Evolutionary conservation across 2,797 vertebrate species (phyloP), one percentile per base, ranked within the genome.

Genomic region (Gambusia yucatana): DNA sequence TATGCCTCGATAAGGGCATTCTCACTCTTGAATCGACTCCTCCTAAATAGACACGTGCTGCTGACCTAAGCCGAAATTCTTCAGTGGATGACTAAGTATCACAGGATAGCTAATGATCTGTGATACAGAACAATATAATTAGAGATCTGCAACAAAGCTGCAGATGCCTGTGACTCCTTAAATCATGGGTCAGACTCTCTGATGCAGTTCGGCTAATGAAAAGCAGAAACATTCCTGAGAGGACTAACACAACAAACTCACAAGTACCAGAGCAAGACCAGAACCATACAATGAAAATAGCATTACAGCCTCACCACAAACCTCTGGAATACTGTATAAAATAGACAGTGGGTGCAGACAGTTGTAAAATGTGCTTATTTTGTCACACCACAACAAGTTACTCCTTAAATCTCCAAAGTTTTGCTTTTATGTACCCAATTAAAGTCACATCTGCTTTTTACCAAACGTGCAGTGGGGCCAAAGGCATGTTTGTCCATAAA

Each of bases 171-270:
- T 30, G 36, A 73, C 73, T 77, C 80, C 82, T 71, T 78, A 73
- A 78, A 78, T 70, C 77, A 85, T 28, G 70, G 79, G 61, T 80
- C 78, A 77, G 69, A 86, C 79, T 86, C 74, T 86, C 77, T 84
- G 79, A 88, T 77, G 71, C 77, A 84, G 78, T 82, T 83, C 63
- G 10, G 77, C 87, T 95, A 94, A 94, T 94, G 89, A 90, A 93
- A 94, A 94, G 74, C 93, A 94, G 92, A 91, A 69, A 67, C 87
- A 91, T 91, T 92, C 84, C 87, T 86, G 4, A 72, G 80, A 82
- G 73, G 79, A 92, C 86, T 75, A 81, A 82, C 71, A 87, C 82
- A 87, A 85, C 82, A 92, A 88, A 85, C 81, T 92, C 89, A 88
- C 79, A 92, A 67, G 91, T 82, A 84, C 79, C 82, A 87, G 80